phyloP scores from a whole-genome alignment of 1,140 invertebrate species.

The Aethina tumida region DNA sequence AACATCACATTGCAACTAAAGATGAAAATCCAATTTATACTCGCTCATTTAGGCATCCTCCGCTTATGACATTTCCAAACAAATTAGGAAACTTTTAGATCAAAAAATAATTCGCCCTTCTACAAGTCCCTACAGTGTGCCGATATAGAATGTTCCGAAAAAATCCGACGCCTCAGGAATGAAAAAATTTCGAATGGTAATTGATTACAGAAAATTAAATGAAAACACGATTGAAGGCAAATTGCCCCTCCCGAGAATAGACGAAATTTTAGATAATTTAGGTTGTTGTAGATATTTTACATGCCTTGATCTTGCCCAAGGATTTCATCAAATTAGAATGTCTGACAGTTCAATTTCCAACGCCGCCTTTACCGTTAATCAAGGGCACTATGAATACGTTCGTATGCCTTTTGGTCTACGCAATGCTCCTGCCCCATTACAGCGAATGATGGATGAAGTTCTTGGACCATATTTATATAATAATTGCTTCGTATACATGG shows the following conservation, averaged over 20 bases:
- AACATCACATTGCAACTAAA: no score
- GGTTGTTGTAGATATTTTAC: slow-evolving; percentile 38
- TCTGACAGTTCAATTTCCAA: slow-evolving; percentile 29
- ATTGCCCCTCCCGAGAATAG: slow-evolving; percentile 44
- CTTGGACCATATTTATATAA: slow-evolving; percentile 18
- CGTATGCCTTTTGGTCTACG: slow-evolving; percentile 30
- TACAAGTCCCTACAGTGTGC: slow-evolving; percentile 26
- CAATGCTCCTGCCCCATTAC: slow-evolving; percentile 35
- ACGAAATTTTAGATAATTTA: slow-evolving; percentile 39
- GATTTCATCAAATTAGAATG: slow-evolving; percentile 40
- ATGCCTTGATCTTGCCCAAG: slow-evolving; percentile 36
- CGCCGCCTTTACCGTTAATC: slow-evolving; percentile 33
- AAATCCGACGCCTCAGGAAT: slow-evolving; percentile 30
- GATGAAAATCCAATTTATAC: no score
- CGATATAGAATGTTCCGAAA: slow-evolving; percentile 31
- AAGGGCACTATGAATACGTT: slow-evolving; percentile 29
- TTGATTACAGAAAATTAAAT: slow-evolving; percentile 38
- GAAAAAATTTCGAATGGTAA: slow-evolving; percentile 32
- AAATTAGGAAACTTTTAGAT: slow-evolving; percentile 25
- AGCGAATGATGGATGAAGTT: slow-evolving; percentile 29
- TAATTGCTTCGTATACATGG: slow-evolving; percentile 31
- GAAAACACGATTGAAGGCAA: slow-evolving; percentile 36
- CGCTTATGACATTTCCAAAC: no score
- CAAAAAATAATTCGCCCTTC: slow-evolving; percentile 28
- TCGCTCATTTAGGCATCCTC: no score